A percentile compares a stretch with the other conserved stretches of the same genome.
Evolutionary conservation across 2,113 vertebrate species (phyloP).

Genomic region (Oreochromis aureus): DNA sequence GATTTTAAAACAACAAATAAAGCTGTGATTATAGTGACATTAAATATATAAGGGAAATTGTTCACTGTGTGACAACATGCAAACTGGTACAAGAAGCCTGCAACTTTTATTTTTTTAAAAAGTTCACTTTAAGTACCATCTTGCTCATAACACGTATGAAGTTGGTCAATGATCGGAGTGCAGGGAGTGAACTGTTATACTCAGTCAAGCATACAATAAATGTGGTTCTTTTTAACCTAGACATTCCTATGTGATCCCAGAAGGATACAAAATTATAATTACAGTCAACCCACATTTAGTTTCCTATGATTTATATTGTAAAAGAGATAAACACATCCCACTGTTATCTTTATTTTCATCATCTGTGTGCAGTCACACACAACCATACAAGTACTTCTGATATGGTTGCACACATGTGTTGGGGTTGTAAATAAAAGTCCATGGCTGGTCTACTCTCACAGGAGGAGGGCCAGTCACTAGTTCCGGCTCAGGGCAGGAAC

Average conservation of each 20-base stretch:
- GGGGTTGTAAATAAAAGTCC: neutral
- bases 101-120: neutral
- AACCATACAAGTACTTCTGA: neutral
- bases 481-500: slow-evolving; percentile 27
- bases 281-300: neutral
- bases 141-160: neutral
- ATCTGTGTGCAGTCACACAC: neutral
- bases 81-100: neutral
- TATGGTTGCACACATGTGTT: neutral
- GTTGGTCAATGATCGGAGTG: neutral
- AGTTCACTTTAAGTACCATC: neutral
- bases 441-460: neutral
- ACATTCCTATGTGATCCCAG: neutral
- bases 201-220: neutral
- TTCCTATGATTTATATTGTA: neutral
- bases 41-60: neutral
- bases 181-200: neutral
- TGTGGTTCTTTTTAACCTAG: neutral
- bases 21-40: neutral
- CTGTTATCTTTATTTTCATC: neutral
- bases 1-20: neutral
- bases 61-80: neutral
- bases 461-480: neutral
- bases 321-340: neutral
- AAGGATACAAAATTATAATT: neutral